Evolutionary conservation across 1,140 invertebrate genomes (phyloP), one percentile per base, ranked within the genome.

Genomic region (Lucilia sericata): DNA sequence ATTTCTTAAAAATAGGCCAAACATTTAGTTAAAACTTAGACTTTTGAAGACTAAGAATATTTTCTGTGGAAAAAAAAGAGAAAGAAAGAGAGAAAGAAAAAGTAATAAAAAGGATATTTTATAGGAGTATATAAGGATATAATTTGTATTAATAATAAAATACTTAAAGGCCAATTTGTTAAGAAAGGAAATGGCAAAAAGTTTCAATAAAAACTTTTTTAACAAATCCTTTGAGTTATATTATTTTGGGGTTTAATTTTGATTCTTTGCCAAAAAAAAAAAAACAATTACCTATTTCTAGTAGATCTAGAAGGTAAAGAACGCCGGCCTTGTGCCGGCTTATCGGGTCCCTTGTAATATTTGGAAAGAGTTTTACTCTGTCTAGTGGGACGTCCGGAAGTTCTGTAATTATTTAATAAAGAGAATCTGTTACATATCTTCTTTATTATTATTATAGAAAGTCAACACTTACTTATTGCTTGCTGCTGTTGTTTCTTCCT

Each of bases 331-430:
- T 55, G 30, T 2, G 42, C 25, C 42, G 74, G 74, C 30, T 81
- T 83, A 74, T 85, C 82, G n/a, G 87, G 89, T 51, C 86, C 86
- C 34, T 90, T 90, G 83, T 90, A 90, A 85, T 90, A 90, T 85
- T 89, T 90, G 9, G 89, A 90, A 85, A 89, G 84, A 2, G 89
- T 90, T 84, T 90, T 90, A 82, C 89, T 90, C 13, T 87, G 86
- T 30, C 89, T 86, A 21, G 87, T 85, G 3, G 89, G 89, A 14
- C 89, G 89, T 74, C 65, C 17, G n/a, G 55, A 82, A 14, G 49
- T 30, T 70, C 85, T 85, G 21, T 19, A 65, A 30, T 49, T 10
- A 76, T 14, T n/a, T 12, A 82, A 60, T 42, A 75, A 75, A 34
- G 14, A 19, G 2, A 42, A 13, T 81, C 17, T 10, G 13, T 55